These are phyloP conservation scores for Stenichneumon culpator DNA, from an alignment of 2,888 invertebrate genomes.

Conservation along the genomic window DNA sequence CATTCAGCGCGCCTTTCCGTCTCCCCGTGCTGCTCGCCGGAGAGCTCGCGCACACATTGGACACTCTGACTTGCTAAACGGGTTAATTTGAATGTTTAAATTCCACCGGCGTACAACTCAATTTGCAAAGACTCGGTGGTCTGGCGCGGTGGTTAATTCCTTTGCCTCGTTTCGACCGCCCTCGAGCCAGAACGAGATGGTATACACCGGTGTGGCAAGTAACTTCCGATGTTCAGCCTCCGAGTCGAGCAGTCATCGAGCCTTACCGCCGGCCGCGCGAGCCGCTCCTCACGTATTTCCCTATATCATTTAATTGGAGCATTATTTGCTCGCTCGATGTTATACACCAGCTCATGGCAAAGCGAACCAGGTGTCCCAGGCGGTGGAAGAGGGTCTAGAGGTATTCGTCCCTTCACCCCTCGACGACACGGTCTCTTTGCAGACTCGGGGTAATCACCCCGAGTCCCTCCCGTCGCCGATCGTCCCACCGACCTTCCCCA, in stretches of 20 bases:
- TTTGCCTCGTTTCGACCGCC: constrained; percentile 69
- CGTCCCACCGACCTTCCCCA: neutral
- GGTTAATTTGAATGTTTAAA: constrained; percentile 84
- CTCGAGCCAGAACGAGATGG: constrained; percentile 51
- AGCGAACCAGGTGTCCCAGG: neutral
- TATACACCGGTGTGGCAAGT: constrained; percentile 19
- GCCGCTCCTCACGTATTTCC: constrained; percentile 70
- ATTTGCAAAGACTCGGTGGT: constrained; percentile 80
- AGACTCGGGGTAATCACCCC: constrained; percentile 22
- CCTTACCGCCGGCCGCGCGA: constrained; percentile 30
- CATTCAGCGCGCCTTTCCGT: constrained; percentile 17
- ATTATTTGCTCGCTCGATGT: constrained; percentile 69
- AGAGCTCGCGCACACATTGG: constrained; percentile 77
- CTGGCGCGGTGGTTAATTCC: constrained; percentile 77
- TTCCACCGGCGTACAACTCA: constrained; percentile 81
- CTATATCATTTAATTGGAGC: constrained; percentile 71
- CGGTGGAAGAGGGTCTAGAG: neutral
- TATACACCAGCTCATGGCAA: neutral
- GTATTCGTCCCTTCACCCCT: neutral
- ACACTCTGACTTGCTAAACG: constrained; percentile 83
- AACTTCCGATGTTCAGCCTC: constrained; percentile 34
- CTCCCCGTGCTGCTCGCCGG: constrained; percentile 30
- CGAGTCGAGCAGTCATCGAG: constrained; percentile 43
- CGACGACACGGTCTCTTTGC: constrained; percentile 20
- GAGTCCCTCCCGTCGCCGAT: constrained; percentile 2